phyloP scores from a whole-genome alignment of 37 sponge, comb jelly and placozoan genomes.

The Ephydatia muelleri region DNA sequence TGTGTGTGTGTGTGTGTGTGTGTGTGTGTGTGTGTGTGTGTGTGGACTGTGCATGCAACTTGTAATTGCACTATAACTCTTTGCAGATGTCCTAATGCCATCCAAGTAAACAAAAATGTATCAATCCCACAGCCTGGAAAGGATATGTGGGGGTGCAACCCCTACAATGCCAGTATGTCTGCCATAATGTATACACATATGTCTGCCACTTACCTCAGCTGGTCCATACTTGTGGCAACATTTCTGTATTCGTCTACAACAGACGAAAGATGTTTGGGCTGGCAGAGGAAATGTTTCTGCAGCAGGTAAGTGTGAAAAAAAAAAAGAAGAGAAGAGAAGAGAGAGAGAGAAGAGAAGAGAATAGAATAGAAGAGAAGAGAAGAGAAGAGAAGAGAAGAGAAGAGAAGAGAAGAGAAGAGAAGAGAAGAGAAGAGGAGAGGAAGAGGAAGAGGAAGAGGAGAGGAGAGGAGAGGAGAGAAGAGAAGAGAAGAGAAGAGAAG shows the following conservation, averaged over 20 bases:
- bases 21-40: conserved; percentile 6
- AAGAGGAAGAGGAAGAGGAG: neutral
- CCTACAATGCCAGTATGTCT: no score
- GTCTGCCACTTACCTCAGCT: conserved; percentile 43
- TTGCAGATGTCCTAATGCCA: neutral
- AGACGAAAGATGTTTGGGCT: conserved; percentile 60
- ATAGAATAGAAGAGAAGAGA: no score
- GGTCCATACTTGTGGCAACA: conserved; percentile 46
- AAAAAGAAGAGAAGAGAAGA: neutral
- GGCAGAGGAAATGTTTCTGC: conserved; percentile 59
- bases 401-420: neutral
- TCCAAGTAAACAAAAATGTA: no score
- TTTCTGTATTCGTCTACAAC: conserved; percentile 25
- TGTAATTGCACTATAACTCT: no score
- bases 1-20: conserved; percentile 32
- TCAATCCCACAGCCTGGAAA: no score
- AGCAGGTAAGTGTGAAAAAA: neutral
- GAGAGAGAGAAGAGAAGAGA: neutral
- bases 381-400: conserved; percentile 5
- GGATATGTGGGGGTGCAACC: no score
- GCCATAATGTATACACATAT: neutral
- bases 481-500: no score
- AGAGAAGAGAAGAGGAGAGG: neutral
- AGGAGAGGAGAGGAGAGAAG: neutral
- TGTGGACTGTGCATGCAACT: neutral